These are phyloP conservation scores for Conus ventricosus DNA, from an alignment of 1,140 invertebrate genomes.

Conservation along the genomic window DNA sequence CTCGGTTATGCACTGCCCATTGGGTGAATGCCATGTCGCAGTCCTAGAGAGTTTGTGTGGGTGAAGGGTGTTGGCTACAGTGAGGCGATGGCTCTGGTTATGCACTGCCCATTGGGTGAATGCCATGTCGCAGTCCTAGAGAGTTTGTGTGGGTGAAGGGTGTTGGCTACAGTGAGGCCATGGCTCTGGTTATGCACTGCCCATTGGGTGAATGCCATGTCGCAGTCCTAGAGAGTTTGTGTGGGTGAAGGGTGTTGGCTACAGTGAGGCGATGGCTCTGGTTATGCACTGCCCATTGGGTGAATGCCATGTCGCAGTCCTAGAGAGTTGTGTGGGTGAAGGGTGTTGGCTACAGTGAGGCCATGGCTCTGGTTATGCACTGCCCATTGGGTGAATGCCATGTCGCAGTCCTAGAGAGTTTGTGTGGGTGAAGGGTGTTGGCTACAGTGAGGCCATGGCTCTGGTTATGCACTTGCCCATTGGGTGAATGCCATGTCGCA, in stretches of 20 bases:
- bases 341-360: background rate
- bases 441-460: background rate
- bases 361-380: too few relatives aligned
- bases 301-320: background rate
- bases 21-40: background rate
- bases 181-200: too few relatives aligned
- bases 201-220: background rate
- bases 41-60: conserved; percentile 8
- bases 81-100: background rate
- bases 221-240: conserved; percentile 1
- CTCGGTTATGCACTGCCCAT: too few relatives aligned
- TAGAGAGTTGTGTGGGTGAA: conserved; percentile 11
- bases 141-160: conserved; percentile 1
- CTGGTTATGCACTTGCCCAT: too few relatives aligned
- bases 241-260: background rate
- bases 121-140: conserved; percentile 1
- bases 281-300: too few relatives aligned
- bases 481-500: background rate
- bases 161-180: background rate
- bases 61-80: background rate
- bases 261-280: background rate
- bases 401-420: background rate
- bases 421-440: background rate
- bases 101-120: background rate
- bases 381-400: background rate